Conservation (phyloP, 2,113 vertebrate genomes). For the Trinectes maculatus region DNA sequence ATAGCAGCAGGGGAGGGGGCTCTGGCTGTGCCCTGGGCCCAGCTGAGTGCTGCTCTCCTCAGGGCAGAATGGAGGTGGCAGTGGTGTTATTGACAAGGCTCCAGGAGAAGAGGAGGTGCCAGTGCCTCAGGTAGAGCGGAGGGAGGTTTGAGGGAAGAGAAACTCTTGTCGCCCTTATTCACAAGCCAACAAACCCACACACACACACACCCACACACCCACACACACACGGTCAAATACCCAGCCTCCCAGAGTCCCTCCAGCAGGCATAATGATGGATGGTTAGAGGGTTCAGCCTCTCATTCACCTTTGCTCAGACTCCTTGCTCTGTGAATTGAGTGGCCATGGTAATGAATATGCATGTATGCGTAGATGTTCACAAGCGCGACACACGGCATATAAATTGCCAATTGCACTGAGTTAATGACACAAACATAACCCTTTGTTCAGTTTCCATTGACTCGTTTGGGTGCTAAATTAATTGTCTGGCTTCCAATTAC, state of each 20-base stretch:
- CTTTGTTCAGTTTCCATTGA: conserved; percentile 73
- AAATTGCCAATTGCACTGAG: conserved; percentile 73
- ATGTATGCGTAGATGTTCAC: conserved; percentile 62
- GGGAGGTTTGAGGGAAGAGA: conserved; percentile 44
- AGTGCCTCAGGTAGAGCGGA: conserved; percentile 43
- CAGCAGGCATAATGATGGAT: conserved; percentile 51
- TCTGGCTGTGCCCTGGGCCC: conserved; percentile 35
- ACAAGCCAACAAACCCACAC: neutral
- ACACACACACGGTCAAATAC: neutral
- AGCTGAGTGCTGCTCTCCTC: conserved; percentile 56
- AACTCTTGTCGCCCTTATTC: conserved; percentile 33
- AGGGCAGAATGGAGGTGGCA: conserved; percentile 59
- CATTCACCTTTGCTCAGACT: conserved; percentile 64
- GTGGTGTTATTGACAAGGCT: conserved; percentile 69
- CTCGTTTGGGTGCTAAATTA: conserved; percentile 65
- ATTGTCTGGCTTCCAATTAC: conserved; percentile 70
- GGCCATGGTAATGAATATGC: conserved; percentile 64
- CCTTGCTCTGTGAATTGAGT: conserved; percentile 55
- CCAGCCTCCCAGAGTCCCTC: conserved; percentile 22
- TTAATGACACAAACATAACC: conserved; percentile 78
- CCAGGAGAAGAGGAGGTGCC: conserved; percentile 54
- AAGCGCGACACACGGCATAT: conserved; percentile 64
- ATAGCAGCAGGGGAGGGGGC: conserved; percentile 56
- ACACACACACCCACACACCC: neutral
- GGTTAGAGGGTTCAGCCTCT: conserved; percentile 56